phyloP scores from a whole-genome alignment of 2,888 invertebrate genomes.

The Zaprionus lineosus region DNA sequence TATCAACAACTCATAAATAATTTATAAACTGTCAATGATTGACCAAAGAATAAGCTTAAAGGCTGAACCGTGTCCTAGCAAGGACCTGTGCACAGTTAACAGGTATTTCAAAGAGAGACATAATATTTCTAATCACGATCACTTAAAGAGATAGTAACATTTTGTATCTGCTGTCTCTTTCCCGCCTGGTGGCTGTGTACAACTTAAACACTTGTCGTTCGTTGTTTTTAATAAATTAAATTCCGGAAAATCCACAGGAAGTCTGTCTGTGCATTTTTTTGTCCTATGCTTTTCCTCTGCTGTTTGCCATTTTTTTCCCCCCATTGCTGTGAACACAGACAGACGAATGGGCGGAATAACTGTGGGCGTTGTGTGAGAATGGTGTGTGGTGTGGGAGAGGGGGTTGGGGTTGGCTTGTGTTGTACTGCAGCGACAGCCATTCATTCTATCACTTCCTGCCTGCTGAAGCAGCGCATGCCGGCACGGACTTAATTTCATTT shows the following conservation, averaged over 20 bases:
- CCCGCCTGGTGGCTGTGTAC: constrained; percentile 3
- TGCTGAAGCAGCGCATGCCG: constrained; percentile 68
- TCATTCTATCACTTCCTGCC: constrained; percentile 77
- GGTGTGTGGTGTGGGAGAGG: neutral
- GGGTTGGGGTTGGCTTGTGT: neutral
- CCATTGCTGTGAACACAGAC: neutral
- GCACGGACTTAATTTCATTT: constrained; percentile 77
- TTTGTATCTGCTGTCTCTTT: neutral
- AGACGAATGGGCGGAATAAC: neutral
- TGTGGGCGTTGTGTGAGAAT: neutral
- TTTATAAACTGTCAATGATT: no score
- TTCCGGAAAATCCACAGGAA: constrained; percentile 82
- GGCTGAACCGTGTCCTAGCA: no score
- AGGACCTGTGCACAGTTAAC: no score
- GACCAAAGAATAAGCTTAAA: no score
- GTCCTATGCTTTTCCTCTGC: constrained; percentile 26
- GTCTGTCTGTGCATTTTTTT: constrained; percentile 78
- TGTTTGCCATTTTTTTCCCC: constrained; percentile 14
- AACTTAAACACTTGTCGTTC: constrained; percentile 52
- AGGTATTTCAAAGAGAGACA: no score
- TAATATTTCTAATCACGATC: constrained; percentile 9
- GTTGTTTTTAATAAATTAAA: constrained; percentile 82
- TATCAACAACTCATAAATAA: no score
- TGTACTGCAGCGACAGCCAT: constrained; percentile 62
- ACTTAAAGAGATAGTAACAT: constrained; percentile 2